These are phyloP conservation scores for Pygoscelis antarcticus DNA, from an alignment of 2,113 vertebrate genomes.

Conservation along the genomic window DNA sequence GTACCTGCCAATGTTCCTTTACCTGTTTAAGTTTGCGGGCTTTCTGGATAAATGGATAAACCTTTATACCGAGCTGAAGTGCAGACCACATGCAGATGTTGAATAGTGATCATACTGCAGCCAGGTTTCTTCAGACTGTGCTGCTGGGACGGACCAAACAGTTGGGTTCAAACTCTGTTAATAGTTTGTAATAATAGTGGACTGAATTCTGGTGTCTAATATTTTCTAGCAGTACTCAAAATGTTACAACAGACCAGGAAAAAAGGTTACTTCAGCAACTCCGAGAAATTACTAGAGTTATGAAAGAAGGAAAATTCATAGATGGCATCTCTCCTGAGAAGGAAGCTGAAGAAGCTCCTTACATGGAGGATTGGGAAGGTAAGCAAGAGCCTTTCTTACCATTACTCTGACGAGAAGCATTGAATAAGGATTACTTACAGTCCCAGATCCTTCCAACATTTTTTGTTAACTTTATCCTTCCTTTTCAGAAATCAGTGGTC, in stretches of 20 bases:
- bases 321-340: slow-evolving; percentile 82
- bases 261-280: slow-evolving; percentile 89
- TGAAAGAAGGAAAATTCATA: slow-evolving; percentile 89
- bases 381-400: not conserved
- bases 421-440: not conserved
- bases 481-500: slow-evolving; percentile 8
- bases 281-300: slow-evolving; percentile 92
- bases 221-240: slow-evolving; percentile 72
- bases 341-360: slow-evolving; percentile 87
- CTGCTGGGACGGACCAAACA: not conserved
- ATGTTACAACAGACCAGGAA: slow-evolving; percentile 87
- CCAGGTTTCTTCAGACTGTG: not conserved
- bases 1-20: not conserved
- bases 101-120: not conserved
- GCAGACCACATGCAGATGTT: not conserved
- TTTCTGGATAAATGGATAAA: not conserved
- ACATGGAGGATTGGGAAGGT: slow-evolving; percentile 88
- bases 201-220: slow-evolving; percentile 22
- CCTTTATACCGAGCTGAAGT: not conserved
- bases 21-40: not conserved
- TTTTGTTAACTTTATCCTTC: not conserved
- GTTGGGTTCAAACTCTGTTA: not conserved
- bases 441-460: not conserved
- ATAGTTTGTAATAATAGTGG: not conserved
- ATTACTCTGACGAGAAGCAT: not conserved